Evolutionary conservation across 1,140 invertebrate genomes (phyloP), one percentile per base, ranked within the genome.

Genomic region (Drosophila kikkawai): DNA sequence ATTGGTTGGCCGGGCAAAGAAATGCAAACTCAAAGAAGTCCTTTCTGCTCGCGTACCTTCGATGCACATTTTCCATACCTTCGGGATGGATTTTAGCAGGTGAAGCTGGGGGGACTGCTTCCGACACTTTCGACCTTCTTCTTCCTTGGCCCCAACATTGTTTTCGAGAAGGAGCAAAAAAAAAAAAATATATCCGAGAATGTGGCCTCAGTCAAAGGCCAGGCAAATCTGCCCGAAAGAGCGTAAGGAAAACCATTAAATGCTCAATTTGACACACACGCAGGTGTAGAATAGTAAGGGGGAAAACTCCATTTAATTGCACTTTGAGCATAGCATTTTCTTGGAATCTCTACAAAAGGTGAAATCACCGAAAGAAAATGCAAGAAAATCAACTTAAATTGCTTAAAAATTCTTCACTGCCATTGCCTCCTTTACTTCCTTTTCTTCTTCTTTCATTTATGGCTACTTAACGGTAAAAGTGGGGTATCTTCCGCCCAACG

Each of bases 11-110:
- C 44, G 26, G 53, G 84, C 77, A 88, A 87, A 79, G 84, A 84
- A 79, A 88, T 88, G 85, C 84, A 88, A 88, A 88, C 85, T 88
- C 85, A 88, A 88, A 87, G 84, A 61, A 75, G 55, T 78, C 59
- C 42, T 59, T 80, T 63, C 45, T 58, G 53, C 53, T 39, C 53
- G 53, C 53, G 53, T 56, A 39, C 68, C 48, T 34, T 26, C 17
- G 55, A 61, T 79, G 64, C 68, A 60, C 73, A 77, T 65, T 77
- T 69, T 66, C 37, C 37, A 48, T 50, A 41, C 69, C 67, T 45
- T 51, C 37, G 67, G 32, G 53, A 71, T 37, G 45, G 13, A 36
- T 36, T 71, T 36, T 11, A 4, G 32, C 9, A 32, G 58, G 44
- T n/a, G 32, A 17, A 39, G 9, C 15, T 11, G 12, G 47, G 47